Evolutionary conservation across 1,140 invertebrate species (phyloP).

Genomic region (Acromyrmex charruanus): DNA sequence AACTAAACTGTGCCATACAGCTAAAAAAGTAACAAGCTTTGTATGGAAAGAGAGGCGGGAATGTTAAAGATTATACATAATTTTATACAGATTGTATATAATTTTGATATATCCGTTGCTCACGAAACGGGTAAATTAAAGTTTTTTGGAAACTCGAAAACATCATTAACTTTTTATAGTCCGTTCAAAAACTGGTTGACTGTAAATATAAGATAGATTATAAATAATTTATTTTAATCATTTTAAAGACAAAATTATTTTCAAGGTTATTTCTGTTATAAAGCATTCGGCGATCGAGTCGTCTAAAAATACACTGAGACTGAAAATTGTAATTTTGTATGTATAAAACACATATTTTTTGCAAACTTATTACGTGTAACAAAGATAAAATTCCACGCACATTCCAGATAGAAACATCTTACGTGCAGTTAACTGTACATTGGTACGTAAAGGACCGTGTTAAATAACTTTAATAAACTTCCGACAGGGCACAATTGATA

Average conservation of each 20-base stretch:
- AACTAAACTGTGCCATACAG: too few species aligned
- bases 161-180: too few species aligned
- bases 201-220: too few species aligned
- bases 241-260: not conserved
- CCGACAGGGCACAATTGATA: conserved; percentile 38
- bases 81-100: not conserved
- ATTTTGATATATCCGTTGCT: not conserved
- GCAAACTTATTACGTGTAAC: not conserved
- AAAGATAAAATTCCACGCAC: not conserved
- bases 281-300: not conserved
- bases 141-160: not conserved
- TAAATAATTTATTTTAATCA: not conserved
- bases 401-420: not conserved
- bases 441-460: conserved; percentile 10
- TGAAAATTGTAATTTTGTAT: not conserved
- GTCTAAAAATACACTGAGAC: not conserved
- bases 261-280: not conserved
- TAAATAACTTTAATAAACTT: conserved; percentile 44
- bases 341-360: not conserved
- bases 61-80: not conserved
- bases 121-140: not conserved
- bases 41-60: not conserved
- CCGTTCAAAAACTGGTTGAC: not conserved
- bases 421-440: conserved; percentile 1
- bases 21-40: too few species aligned